Evolutionary conservation across 1,140 invertebrate species (phyloP), one percentile per base, ranked within the genome.

Genomic region (Gonioctena quinquepunctata): DNA sequence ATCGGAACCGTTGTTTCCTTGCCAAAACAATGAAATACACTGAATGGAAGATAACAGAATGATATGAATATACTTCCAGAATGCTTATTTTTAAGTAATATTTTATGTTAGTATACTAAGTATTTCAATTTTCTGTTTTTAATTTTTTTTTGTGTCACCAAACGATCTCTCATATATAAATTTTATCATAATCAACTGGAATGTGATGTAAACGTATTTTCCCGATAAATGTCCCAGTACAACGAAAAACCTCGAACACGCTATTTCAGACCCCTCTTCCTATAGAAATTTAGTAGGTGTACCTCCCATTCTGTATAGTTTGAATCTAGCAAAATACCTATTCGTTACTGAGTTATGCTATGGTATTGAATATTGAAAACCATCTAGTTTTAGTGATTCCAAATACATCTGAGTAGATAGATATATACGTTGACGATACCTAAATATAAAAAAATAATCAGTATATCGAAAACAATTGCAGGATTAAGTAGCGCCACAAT

Each of bases 381-480:
- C 66, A 74, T 68, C 50, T 76, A 76, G 75, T 74, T 76, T 76
- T 76, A 74, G 63, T 27, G 72, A 76, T 74, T 76, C 72, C 72
- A 71, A 28, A 68, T 74, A 76, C 70, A 71, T 73, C 70, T 75
- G 66, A 68, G 65, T 75, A 75, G 71, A 57, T 77, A 77, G 76
- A 74, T 66, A 59, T 71, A 71, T 72, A 71, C 69, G 71, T 75
- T 77, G 71, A 75, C 50, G 63, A 66, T 66, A 66, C 63, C 63
- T 66, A 70, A 69, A 73, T 76, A 76, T 76, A 63, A 69, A 64
- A n/a, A 70, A 72, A 73, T 73, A 73, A 73, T 73, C 71, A 73
- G 72, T 77, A 77, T 76, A 74, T 77, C 74, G 76, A 77, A 67
- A 59, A 76, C 63, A 71, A 71, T 76, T 73, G 76, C 76, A 77